Evolutionary conservation across 2,797 vertebrate species (phyloP), one percentile per base, ranked within the genome.

Genomic region (Botia kubotai): DNA sequence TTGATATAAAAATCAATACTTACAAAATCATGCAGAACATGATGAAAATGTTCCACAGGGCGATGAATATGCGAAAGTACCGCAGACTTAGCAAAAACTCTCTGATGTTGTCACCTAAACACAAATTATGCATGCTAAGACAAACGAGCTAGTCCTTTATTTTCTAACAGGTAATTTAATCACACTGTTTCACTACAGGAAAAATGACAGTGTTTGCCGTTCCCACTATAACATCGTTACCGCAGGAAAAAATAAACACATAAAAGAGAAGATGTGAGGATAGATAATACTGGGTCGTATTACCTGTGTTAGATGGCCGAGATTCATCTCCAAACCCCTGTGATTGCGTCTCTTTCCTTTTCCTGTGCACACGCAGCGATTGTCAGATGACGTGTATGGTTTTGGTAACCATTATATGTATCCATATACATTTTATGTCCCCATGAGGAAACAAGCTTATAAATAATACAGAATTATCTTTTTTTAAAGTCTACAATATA

Each of bases 11-110:
- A 8, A 0, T 4, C 1, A 50, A 19, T 87, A 98, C 98, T 98
- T 87, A 99, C 98, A 99, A 55, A 1, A 98, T 95, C 98, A 99
- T 99, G 90, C 98, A 99, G 92, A 99, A 96, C 98, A 99, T 99
- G 87, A 99, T 98, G 93, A 99, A 99, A 87, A 99, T 85, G 53
- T 99, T 99, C 98, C 98, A 99, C 81, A 99, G 85, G 7, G 97
- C 97, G 21, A 99, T 99, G 93, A 99, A 99, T 92, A 99, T 95
- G 52, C 98, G 93, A 26, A 99, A 99, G 89, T 99, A 98, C 6
- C 97, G 92, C 81, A 99, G 94, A 86, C 97, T 99, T 91, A 99
- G 94, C 60, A 99, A 89, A 85, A 99, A 99, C 86, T 99, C 97
- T 85, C 97, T 94, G 90, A 99, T 95, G 82, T 98, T 99, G 89